These are phyloP conservation scores for Tuberolachnus salignus DNA, from an alignment of 2,888 invertebrate genomes.

Conservation along the genomic window DNA sequence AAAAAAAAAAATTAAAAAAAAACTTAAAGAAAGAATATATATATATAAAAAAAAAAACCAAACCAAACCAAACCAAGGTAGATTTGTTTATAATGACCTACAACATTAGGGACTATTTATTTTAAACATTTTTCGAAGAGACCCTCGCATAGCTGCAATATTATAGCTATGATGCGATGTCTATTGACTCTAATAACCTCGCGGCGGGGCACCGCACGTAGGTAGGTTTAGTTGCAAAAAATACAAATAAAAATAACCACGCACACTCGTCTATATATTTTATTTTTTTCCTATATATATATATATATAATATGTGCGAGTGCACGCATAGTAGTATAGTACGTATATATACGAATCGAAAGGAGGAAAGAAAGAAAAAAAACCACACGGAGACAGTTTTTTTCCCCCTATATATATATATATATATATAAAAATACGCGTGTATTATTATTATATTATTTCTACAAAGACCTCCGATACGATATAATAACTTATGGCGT, in stretches of 20 bases:
- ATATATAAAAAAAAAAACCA: too few relatives aligned
- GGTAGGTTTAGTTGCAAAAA: conserved; percentile 41
- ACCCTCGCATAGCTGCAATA: conserved; percentile 17
- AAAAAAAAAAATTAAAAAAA: too few relatives aligned
- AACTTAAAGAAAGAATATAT: neutral
- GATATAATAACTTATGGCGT: conserved; percentile 42
- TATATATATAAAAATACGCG: too few relatives aligned
- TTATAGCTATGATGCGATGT: neutral
- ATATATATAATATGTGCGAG: neutral
- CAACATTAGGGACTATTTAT: conserved; percentile 45
- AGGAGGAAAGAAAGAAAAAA: too few relatives aligned
- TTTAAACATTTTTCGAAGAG: conserved; percentile 31
- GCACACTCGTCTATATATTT: neutral
- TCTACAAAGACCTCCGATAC: conserved; percentile 39
- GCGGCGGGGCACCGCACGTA: conserved; percentile 34
- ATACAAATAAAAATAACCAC: conserved; percentile 35
- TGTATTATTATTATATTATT: too few relatives aligned
- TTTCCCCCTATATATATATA: conserved; percentile 5
- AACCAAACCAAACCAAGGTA: conserved; percentile 40
- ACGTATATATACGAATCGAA: too few relatives aligned
- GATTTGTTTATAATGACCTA: conserved; percentile 52
- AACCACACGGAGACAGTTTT: conserved; percentile 51
- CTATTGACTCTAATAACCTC: conserved; percentile 51
- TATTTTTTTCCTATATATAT: neutral
- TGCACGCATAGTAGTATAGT: too few relatives aligned